These are phyloP conservation scores for Vulpes ferrilata DNA, from an alignment of 2,113 vertebrate genomes.

Conservation along the genomic window DNA sequence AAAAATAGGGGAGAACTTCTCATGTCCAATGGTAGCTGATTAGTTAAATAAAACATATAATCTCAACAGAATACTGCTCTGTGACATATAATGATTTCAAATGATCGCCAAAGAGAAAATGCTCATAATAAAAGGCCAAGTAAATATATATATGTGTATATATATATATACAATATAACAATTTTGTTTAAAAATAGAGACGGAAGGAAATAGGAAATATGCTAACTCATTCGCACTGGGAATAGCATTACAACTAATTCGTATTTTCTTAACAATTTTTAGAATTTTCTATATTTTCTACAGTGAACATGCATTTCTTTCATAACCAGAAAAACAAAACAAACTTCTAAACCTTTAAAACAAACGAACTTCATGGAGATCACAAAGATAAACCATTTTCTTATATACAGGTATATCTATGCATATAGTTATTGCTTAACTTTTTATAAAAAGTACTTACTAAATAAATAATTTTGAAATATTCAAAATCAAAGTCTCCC, in stretches of 20 bases:
- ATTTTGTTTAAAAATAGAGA: constrained; percentile 21
- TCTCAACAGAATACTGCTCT: neutral
- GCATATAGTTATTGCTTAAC: neutral
- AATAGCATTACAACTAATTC: constrained; percentile 16
- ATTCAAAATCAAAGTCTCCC: neutral
- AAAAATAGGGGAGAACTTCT: neutral
- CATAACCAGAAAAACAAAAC: neutral
- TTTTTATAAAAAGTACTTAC: neutral
- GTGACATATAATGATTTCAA: constrained; percentile 14
- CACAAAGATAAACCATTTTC: neutral
- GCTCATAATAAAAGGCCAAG: constrained; percentile 2
- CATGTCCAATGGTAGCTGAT: neutral
- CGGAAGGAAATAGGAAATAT: neutral
- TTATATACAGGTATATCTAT: neutral
- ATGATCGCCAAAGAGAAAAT: constrained; percentile 38
- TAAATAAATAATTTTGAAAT: neutral
- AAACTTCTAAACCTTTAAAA: constrained; percentile 16
- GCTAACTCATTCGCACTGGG: neutral
- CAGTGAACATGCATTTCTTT: neutral
- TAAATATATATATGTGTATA: neutral
- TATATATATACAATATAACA: neutral
- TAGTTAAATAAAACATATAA: constrained; percentile 1
- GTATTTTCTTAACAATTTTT: constrained; percentile 13
- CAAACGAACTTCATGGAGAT: neutral
- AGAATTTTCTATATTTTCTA: constrained; percentile 32